Conservation (phyloP, 2,888 invertebrate species). For the Trissonchulus sp. region DNA sequence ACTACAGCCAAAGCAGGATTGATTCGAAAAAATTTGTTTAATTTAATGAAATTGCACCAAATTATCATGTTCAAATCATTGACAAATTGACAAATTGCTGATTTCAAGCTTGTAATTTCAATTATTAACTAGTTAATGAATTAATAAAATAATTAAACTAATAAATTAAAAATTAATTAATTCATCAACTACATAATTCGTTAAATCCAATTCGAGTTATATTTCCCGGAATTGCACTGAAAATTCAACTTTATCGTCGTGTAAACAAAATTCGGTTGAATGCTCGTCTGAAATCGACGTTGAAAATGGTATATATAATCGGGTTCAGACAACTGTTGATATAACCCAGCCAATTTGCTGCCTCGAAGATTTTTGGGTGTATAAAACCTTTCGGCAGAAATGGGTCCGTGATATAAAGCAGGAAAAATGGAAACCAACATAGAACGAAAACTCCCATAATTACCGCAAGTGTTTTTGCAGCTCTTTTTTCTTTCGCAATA, state of each 20-base stretch:
- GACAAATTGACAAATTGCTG: too few species aligned
- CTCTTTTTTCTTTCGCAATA: conserved; percentile 52
- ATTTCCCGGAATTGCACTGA: too few species aligned
- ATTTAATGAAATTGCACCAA: too few species aligned
- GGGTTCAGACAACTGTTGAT: conserved; percentile 36
- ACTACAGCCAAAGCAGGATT: too few species aligned
- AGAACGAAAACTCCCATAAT: conserved; percentile 22
- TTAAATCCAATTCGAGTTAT: too few species aligned
- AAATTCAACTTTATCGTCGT: not conserved
- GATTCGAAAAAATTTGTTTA: too few species aligned
- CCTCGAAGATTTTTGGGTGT: conserved; percentile 46
- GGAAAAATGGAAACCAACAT: conserved; percentile 47
- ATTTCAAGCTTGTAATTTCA: too few species aligned
- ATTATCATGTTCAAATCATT: too few species aligned
- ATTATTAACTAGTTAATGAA: too few species aligned
- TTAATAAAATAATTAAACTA: too few species aligned
- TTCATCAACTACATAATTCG: too few species aligned
- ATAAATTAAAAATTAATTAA: too few species aligned
- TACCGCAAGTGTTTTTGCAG: conserved; percentile 52
- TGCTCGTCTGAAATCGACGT: conserved; percentile 27
- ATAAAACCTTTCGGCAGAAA: conserved; percentile 48
- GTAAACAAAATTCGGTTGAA: conserved; percentile 14
- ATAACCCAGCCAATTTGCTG: conserved; percentile 35
- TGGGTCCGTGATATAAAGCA: conserved; percentile 50
- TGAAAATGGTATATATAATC: conserved; percentile 28